Conservation (phyloP, 2,797 vertebrate genomes). For the Periophthalmus magnuspinnatus region DNA sequence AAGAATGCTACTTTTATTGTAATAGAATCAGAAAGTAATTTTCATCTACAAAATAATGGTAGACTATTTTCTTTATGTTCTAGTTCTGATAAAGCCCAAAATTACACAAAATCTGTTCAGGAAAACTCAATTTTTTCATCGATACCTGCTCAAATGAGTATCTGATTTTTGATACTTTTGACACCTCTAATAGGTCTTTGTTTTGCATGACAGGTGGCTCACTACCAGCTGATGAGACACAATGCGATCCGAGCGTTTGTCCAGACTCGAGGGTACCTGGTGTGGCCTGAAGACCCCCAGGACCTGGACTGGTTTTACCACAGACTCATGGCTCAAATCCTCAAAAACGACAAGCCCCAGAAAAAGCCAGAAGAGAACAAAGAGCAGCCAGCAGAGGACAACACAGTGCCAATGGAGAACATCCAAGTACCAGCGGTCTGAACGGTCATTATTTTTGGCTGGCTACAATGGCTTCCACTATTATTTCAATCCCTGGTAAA, state of each 20-base stretch:
- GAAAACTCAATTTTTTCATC: too few relatives aligned
- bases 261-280: conserved; percentile 77
- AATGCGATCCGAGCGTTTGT: conserved; percentile 78
- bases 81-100: too few relatives aligned
- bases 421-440: conserved; percentile 5
- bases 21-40: too few relatives aligned
- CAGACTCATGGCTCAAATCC: conserved; percentile 76
- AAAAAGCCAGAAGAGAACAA: conserved; percentile 24
- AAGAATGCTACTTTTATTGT: too few relatives aligned
- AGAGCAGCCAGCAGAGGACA: not conserved
- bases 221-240: conserved; percentile 79
- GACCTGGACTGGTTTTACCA: conserved; percentile 87
- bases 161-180: too few relatives aligned
- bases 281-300: conserved; percentile 88
- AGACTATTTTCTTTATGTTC: too few relatives aligned
- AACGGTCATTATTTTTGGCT: not conserved
- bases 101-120: too few relatives aligned
- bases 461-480: too few relatives aligned
- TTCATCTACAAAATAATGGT: too few relatives aligned
- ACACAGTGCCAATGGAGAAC: conserved; percentile 27
- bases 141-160: too few relatives aligned
- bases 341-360: conserved; percentile 70
- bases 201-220: conserved; percentile 49
- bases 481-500: not conserved
- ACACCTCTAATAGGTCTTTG: not conserved